A percentile compares a stretch with the other conserved stretches of the same genome.
Conservation (phyloP, 1,140 invertebrate genomes). For the Holotrichia oblita region DNA sequence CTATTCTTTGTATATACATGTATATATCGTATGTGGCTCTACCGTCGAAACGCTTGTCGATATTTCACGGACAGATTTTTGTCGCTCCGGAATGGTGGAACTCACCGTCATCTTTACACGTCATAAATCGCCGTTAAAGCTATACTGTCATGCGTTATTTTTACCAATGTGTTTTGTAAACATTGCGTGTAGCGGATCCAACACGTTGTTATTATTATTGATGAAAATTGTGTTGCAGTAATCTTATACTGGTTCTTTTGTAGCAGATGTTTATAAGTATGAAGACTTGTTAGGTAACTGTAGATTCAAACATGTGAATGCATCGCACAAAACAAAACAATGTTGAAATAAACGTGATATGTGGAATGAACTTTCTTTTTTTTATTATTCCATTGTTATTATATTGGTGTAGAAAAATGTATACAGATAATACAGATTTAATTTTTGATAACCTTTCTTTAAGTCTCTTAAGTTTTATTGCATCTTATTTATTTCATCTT, state of each 20-base stretch:
- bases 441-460: no score
- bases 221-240: conserved; percentile 13
- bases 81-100: neutral
- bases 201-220: neutral
- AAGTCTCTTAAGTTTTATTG: no score
- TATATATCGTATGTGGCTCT: neutral
- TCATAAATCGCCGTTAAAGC: neutral
- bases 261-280: neutral
- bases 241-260: conserved; percentile 17
- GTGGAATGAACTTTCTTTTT: no score
- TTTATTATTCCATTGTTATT: no score
- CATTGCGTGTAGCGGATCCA: conserved; percentile 18
- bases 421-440: no score
- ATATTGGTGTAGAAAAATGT: no score
- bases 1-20: conserved; percentile 34
- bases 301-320: no score
- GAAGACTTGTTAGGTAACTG: neutral
- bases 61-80: neutral
- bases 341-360: no score
- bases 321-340: no score
- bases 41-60: neutral
- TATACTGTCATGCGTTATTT: conserved; percentile 15
- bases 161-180: conserved; percentile 32
- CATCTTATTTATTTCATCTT: no score
- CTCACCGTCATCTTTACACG: conserved; percentile 7